phyloP scores from a whole-genome alignment of 2,113 vertebrate species.

The Neoarius graeffei region DNA sequence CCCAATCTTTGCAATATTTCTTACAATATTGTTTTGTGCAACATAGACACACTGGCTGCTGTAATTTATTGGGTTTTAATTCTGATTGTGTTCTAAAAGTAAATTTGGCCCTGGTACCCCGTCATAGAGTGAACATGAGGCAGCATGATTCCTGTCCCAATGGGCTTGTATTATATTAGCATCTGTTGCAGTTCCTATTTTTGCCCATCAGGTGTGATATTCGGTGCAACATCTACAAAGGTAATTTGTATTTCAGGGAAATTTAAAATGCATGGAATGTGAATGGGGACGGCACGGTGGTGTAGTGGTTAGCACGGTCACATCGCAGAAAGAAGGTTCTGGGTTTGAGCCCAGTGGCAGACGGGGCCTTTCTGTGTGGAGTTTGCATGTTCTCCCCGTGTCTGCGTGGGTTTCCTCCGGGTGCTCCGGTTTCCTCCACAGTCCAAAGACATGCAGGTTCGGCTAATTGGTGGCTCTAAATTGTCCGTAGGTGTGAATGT shows the following conservation, averaged over 20 bases:
- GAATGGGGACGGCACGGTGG: too few species aligned
- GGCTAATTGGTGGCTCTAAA: too few species aligned
- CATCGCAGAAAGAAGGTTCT: too few species aligned
- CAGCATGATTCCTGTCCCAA: neutral
- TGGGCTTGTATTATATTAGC: neutral
- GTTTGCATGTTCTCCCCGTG: too few species aligned
- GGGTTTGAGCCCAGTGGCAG: too few species aligned
- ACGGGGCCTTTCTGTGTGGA: too few species aligned
- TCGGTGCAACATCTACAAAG: neutral
- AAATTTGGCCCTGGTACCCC: too few species aligned
- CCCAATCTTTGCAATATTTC: neutral
- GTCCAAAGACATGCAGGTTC: too few species aligned
- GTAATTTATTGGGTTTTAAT: neutral
- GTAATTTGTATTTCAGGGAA: neutral
- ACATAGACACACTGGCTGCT: neutral
- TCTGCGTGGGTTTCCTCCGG: too few species aligned
- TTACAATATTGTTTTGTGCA: neutral
- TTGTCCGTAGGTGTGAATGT: too few species aligned
- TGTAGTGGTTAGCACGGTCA: neutral
- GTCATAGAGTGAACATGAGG: neutral
- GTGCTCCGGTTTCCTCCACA: too few species aligned
- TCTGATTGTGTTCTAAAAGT: neutral
- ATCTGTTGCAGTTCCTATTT: neutral
- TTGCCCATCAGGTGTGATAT: neutral
- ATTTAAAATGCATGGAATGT: neutral